A percentile compares a stretch with the other conserved stretches of the same genome.
These are phyloP conservation scores for Callorhinus ursinus DNA, from an alignment of 2,113 vertebrate genomes.

Conservation along the genomic window DNA sequence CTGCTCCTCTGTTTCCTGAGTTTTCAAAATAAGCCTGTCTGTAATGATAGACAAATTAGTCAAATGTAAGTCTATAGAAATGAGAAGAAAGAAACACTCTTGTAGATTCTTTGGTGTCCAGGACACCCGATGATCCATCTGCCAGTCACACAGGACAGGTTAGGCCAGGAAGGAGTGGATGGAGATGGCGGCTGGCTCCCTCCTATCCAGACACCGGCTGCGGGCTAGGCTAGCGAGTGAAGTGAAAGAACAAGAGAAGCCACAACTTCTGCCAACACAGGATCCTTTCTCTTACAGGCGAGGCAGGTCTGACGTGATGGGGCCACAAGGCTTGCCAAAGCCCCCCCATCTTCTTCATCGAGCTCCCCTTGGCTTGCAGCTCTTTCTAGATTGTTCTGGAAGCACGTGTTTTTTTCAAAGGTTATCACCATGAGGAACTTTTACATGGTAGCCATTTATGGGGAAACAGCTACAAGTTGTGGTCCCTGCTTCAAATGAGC, in stretches of 20 bases:
- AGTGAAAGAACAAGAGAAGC: conserved; percentile 83
- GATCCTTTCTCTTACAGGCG: conserved; percentile 81
- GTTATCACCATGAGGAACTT: background rate
- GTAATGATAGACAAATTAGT: background rate
- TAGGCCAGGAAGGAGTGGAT: background rate
- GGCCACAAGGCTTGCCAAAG: conserved; percentile 55
- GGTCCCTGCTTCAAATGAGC: background rate
- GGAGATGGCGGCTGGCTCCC: fast-evolving
- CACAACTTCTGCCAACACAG: conserved; percentile 23
- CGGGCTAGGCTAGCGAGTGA: conserved; percentile 76
- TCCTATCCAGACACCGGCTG: background rate
- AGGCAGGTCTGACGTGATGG: conserved; percentile 80
- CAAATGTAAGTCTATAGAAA: background rate
- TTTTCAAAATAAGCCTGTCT: background rate
- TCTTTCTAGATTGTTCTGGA: background rate
- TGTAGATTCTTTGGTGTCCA: background rate
- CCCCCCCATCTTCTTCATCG: background rate
- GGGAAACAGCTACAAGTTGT: background rate
- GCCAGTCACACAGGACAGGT: background rate
- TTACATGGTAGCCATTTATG: too few species aligned
- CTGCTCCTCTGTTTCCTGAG: background rate
- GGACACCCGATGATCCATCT: background rate
- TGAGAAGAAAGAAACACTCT: background rate
- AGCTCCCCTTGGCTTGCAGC: background rate
- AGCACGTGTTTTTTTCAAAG: background rate